Base-by-base conservation (phyloP, 2,888 invertebrate genomes). In the Frankliniella intonsa region DNA sequence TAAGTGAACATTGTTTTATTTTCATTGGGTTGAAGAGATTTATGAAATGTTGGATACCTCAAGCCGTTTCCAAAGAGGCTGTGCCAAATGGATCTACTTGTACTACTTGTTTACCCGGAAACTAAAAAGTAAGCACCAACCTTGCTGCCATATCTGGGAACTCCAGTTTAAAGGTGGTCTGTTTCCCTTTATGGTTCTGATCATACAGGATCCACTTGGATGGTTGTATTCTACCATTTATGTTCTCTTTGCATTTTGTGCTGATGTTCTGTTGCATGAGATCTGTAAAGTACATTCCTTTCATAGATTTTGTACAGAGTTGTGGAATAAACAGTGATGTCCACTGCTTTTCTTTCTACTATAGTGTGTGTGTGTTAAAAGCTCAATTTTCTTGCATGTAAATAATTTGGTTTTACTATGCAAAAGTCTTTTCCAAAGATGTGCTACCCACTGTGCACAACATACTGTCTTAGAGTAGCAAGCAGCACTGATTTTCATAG, bases 381-480 rank as follows among this genome's bases (percentile, higher is more conserved):
- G 69, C 69, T 76, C 69, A 76, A 76, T 76, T 25, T 76, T 25
- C 69, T 25, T 76, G 69, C 69, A 76, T 76, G 69, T 76, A 76
- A 76, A 76, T 76, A 38, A 38, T 38, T 38, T 38, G 69, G 22
- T 76, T 17, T 76, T 25, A 76, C 22, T 25, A 76, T 76, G 69
- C 69, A 76, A 25, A 25, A 25, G 25, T 22, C 25, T 76, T 76
- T 76, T 25, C 69, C 69, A 76, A 76, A 76, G 69, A 76, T 76
- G 69, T 76, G 69, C 69, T 76, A 76, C 69, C 69, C 69, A 76
- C 69, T 76, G 55, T 76, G 69, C 69, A 76, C 69, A 76, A 76
- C 69, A 76, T 76, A 76, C 25, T 25, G 69, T 76, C 25, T 22
- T 76, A 76, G 69, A 76, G 69, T 76, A 76, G 69, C 69, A 76